Evolutionary conservation across 2,113 vertebrate species (phyloP).

Genomic region (Lepus americanus): DNA sequence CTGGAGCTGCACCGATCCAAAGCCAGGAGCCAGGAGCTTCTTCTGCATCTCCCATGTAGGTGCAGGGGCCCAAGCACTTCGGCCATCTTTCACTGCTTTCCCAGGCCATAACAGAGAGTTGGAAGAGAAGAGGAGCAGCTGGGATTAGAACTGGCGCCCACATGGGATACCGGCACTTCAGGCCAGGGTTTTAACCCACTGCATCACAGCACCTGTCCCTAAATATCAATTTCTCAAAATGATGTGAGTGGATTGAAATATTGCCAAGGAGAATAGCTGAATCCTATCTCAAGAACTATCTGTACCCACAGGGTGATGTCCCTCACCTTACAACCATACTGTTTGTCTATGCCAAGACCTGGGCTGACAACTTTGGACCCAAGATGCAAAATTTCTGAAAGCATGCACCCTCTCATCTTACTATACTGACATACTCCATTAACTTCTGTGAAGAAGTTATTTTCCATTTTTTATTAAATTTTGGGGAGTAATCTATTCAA

Average conservation of each 20-base stretch:
- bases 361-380: background rate
- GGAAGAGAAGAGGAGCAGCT: too few relatives aligned
- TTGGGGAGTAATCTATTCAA: background rate
- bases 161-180: too few relatives aligned
- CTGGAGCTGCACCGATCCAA: too few relatives aligned
- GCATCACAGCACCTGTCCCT: too few relatives aligned
- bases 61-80: too few relatives aligned
- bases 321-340: background rate
- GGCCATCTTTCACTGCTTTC: too few relatives aligned
- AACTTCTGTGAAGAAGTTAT: background rate
- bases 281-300: background rate
- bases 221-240: background rate
- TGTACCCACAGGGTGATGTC: background rate
- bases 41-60: too few relatives aligned
- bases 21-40: too few relatives aligned
- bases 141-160: too few relatives aligned
- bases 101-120: too few relatives aligned
- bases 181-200: too few relatives aligned
- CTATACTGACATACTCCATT: background rate
- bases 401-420: background rate
- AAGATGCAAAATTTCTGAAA: constrained; percentile 6
- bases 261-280: background rate
- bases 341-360: background rate
- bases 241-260: background rate
- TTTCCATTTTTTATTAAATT: background rate